Evolutionary conservation across 1,140 invertebrate genomes (phyloP).

Genomic region (Panulirus ornatus): DNA sequence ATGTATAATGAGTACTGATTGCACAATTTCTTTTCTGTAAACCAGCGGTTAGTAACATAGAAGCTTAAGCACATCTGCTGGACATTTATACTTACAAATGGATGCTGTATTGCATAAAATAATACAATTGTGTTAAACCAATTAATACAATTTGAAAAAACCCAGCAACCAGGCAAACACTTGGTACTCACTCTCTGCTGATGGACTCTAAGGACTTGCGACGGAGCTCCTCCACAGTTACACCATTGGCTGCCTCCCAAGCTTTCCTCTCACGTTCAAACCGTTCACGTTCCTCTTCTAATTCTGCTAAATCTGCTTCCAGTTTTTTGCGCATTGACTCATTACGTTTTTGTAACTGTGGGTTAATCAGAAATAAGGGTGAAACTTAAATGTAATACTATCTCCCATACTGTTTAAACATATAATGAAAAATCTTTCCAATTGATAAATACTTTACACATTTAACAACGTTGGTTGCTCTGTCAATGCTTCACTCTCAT

Average conservation of each 20-base stretch:
- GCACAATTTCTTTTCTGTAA: too few species aligned
- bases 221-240: conserved; percentile 91
- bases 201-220: conserved; percentile 90
- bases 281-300: conserved; percentile 91
- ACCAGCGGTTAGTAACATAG: background rate
- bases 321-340: conserved; percentile 86
- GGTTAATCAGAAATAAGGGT: conserved; percentile 20
- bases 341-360: conserved; percentile 83
- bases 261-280: conserved; percentile 91
- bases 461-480: too few species aligned
- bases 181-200: conserved; percentile 87
- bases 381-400: conserved; percentile 76
- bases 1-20: too few species aligned
- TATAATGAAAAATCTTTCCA: background rate
- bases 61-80: background rate
- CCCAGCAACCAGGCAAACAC: background rate
- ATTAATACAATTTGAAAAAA: too few species aligned
- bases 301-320: conserved; percentile 92
- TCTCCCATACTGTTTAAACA: conserved; percentile 69
- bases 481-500: too few species aligned
- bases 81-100: conserved; percentile 4
- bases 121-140: too few species aligned
- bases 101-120: too few species aligned
- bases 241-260: conserved; percentile 94
- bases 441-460: too few species aligned